phyloP scores from a whole-genome alignment of 2,113 vertebrate species.

The Mormyrus iriodes region DNA sequence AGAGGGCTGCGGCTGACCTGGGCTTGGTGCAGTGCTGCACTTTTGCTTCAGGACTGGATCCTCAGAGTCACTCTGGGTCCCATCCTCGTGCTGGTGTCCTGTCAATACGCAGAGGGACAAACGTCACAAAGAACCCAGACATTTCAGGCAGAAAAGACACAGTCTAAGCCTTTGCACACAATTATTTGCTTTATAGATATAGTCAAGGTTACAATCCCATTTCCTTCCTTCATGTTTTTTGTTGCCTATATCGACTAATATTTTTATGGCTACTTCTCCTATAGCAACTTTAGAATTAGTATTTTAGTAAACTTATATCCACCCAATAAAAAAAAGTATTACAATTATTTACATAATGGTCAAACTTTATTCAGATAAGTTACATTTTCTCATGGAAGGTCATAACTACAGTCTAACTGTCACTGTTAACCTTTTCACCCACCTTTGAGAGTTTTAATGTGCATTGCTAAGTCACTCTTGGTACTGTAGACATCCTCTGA shows the following conservation, averaged over 20 bases:
- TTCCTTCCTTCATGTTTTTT: not conserved
- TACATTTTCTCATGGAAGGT: not conserved
- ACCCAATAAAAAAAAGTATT: not conserved
- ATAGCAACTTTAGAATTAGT: not conserved
- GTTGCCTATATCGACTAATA: not conserved
- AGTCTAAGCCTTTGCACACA: not conserved
- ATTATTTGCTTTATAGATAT: not conserved
- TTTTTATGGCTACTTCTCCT: not conserved
- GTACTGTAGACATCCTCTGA: slow-evolving; percentile 73
- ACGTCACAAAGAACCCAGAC: not conserved
- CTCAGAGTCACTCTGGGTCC: slow-evolving; percentile 70
- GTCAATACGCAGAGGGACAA: slow-evolving; percentile 22
- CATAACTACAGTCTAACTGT: not conserved
- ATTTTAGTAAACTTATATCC: not conserved
- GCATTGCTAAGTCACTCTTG: slow-evolving; percentile 71
- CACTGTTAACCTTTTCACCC: slow-evolving; percentile 23
- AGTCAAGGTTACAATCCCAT: not conserved
- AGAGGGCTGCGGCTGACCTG: not conserved
- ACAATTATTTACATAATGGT: not conserved
- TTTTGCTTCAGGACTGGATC: slow-evolving; percentile 56
- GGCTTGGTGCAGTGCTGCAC: slow-evolving; percentile 26
- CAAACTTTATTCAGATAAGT: not conserved
- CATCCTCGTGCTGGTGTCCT: slow-evolving; percentile 74
- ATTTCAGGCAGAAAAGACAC: not conserved
- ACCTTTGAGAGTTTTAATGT: slow-evolving; percentile 71